A percentile compares a stretch with the other conserved stretches of the same genome.
These are phyloP conservation scores for Antechinus flavipes DNA, from an alignment of 2,113 vertebrate species.

Conservation along the genomic window DNA sequence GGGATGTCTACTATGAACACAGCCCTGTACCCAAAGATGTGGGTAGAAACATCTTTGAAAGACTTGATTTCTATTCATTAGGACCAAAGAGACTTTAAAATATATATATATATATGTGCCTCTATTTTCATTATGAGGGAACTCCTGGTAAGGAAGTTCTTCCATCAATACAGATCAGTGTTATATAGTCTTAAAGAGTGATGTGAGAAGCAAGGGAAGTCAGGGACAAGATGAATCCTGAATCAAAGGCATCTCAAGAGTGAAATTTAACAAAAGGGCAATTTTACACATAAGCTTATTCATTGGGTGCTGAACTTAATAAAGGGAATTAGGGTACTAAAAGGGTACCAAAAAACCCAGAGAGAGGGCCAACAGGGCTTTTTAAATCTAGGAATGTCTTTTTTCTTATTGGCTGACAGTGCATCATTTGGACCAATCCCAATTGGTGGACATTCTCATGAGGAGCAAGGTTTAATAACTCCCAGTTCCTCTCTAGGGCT, in stretches of 20 bases:
- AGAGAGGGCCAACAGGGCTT: background rate
- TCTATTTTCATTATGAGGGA: background rate
- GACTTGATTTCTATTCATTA: background rate
- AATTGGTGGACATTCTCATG: too few species aligned
- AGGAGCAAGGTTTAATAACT: background rate
- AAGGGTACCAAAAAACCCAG: background rate
- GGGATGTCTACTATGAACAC: background rate
- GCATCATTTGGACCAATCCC: background rate
- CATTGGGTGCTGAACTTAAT: background rate
- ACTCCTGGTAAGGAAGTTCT: background rate
- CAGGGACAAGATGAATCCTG: background rate
- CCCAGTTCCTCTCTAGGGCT: background rate
- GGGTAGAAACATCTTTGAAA: background rate
- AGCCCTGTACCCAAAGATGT: background rate
- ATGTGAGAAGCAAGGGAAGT: background rate
- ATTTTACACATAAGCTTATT: background rate
- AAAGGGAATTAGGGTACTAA: background rate
- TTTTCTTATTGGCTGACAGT: background rate
- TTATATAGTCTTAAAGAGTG: background rate
- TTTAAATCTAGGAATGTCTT: background rate
- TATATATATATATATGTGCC: background rate
- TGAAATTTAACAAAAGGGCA: background rate
- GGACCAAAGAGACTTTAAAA: background rate
- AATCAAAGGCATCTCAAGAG: background rate
- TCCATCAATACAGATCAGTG: background rate